Conservation (phyloP, 2,888 invertebrate species). For the Heliconius ismenius region DNA sequence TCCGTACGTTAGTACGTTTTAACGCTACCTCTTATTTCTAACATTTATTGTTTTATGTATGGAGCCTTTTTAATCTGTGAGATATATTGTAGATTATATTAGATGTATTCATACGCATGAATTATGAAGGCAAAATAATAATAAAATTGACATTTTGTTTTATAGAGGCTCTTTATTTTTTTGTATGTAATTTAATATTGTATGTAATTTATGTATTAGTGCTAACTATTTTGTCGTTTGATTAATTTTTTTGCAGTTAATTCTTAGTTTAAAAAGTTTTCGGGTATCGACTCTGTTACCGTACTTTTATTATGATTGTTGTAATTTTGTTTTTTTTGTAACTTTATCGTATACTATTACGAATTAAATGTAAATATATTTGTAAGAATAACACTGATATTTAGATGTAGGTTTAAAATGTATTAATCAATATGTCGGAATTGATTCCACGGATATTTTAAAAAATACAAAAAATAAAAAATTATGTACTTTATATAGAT, state of each 20-base stretch:
- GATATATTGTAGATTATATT: conserved; percentile 6
- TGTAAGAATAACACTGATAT: conserved; percentile 31
- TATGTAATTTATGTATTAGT: not conserved
- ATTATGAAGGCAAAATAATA: conserved; percentile 10
- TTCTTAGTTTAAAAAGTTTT: conserved; percentile 2
- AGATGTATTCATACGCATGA: not conserved
- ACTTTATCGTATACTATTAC: conserved; percentile 26
- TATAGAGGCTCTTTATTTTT: conserved; percentile 30
- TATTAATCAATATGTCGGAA: conserved; percentile 15
- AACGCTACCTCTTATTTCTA: conserved; percentile 55
- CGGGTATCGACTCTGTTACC: conserved; percentile 31
- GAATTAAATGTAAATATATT: conserved; percentile 33
- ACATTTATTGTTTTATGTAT: conserved; percentile 28
- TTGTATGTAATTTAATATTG: not conserved
- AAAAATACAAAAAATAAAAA: conserved; percentile 24
- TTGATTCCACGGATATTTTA: conserved; percentile 3
- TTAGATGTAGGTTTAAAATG: conserved; percentile 26
- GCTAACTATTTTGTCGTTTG: conserved; percentile 19
- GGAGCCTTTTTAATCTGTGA: conserved; percentile 17
- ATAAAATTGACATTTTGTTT: conserved; percentile 2
- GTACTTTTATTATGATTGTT: conserved; percentile 20
- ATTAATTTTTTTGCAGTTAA: conserved; percentile 21
- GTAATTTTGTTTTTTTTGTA: conserved; percentile 19
- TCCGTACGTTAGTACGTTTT: conserved; percentile 47
- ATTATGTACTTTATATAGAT: conserved; percentile 23